phyloP scores from a whole-genome alignment of 2,888 invertebrate genomes.

The Agonum fuliginosum region DNA sequence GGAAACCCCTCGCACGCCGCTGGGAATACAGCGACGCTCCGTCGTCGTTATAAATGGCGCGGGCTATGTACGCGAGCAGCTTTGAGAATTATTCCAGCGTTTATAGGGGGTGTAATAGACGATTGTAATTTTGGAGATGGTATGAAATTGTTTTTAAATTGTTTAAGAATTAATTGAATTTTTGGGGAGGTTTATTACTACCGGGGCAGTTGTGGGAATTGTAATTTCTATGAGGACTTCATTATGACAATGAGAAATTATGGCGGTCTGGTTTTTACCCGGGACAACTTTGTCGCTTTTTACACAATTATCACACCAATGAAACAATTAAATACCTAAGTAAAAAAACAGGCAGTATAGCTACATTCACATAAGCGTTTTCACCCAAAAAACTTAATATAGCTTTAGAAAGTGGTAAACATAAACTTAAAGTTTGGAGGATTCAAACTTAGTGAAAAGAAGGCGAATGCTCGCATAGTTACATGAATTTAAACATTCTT shows the following conservation, averaged over 20 bases:
- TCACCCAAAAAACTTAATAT: too few relatives aligned
- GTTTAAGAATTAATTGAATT: slow-evolving; percentile 42
- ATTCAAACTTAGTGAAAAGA: too few relatives aligned
- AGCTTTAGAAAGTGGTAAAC: too few relatives aligned
- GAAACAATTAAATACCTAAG: too few relatives aligned
- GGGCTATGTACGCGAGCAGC: slow-evolving; percentile 36
- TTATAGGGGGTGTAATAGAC: slow-evolving; percentile 23
- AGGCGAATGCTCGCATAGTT: too few relatives aligned
- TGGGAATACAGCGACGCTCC: slow-evolving; percentile 33
- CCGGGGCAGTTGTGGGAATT: background rate
- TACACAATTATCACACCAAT: too few relatives aligned
- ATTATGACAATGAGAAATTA: slow-evolving; percentile 1
- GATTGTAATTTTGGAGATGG: slow-evolving; percentile 38
- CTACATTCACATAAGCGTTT: too few relatives aligned
- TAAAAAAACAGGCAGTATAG: too few relatives aligned
- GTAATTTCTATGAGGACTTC: slow-evolving; percentile 1
- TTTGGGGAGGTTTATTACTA: slow-evolving; percentile 4
- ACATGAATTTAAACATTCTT: too few relatives aligned
- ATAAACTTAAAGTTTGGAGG: too few relatives aligned
- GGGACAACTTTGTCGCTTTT: too few relatives aligned
- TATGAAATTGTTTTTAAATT: slow-evolving; percentile 42
- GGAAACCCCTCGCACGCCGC: slow-evolving; percentile 19
- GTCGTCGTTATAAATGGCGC: slow-evolving; percentile 35
- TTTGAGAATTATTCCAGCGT: slow-evolving; percentile 15
- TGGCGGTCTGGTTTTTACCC: too few relatives aligned